phyloP scores from a whole-genome alignment of 2,113 vertebrate species.

The Dicrurus megarhynchus region DNA sequence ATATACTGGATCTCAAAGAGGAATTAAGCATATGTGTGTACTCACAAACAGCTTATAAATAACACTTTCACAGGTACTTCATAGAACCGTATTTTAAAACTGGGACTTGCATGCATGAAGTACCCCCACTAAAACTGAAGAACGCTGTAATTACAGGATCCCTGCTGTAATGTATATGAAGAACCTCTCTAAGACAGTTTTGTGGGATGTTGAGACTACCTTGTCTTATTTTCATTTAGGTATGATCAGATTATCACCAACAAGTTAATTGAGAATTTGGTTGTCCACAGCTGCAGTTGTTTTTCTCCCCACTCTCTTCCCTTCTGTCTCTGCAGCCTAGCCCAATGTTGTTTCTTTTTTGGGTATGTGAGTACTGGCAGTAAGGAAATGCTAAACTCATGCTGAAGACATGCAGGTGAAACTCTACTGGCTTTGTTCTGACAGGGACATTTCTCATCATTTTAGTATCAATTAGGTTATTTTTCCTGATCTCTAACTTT shows the following conservation, averaged over 20 bases:
- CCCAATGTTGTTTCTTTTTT: background rate
- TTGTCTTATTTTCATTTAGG: background rate
- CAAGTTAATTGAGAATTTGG: background rate
- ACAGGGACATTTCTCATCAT: background rate
- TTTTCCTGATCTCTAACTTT: background rate
- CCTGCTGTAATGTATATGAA: background rate
- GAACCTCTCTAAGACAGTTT: background rate
- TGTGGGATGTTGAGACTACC: background rate
- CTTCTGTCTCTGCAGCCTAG: background rate
- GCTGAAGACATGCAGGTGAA: background rate
- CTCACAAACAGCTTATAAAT: background rate
- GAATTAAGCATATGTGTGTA: background rate
- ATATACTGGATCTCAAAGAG: background rate
- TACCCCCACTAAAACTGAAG: background rate
- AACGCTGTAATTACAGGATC: background rate
- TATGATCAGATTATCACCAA: background rate
- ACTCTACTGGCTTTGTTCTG: background rate
- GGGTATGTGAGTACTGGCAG: background rate
- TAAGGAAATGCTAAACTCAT: background rate
- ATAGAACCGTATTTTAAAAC: background rate
- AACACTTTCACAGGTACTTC: background rate
- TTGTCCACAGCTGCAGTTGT: background rate
- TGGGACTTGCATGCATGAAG: background rate
- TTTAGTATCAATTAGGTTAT: background rate
- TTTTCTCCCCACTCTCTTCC: background rate